Percentiles rank a stretch among this genome's conserved stretches.
Evolutionary conservation across 1,140 invertebrate species (phyloP).

Genomic region (Frieseomelitta varia): DNA sequence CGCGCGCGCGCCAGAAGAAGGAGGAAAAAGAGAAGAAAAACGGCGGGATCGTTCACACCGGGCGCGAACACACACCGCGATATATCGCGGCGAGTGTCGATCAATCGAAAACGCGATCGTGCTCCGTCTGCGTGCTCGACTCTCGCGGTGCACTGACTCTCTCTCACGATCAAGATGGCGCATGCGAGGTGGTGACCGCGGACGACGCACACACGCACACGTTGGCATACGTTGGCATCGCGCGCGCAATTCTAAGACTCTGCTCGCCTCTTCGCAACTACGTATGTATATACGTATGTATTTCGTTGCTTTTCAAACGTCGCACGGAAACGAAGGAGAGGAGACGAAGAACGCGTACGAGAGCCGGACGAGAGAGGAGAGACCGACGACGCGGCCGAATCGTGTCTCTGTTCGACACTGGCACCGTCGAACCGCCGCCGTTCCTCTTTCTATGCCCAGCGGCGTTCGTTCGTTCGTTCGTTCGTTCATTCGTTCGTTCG

Average conservation of each 20-base stretch:
- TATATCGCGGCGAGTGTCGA: conserved; percentile 35
- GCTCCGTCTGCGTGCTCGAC: conserved; percentile 3
- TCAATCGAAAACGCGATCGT: conserved; percentile 23
- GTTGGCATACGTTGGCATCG: neutral
- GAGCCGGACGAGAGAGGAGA: conserved; percentile 8
- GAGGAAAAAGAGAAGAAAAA: neutral
- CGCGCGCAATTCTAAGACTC: conserved; percentile 25
- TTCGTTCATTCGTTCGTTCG: neutral
- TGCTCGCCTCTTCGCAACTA: neutral
- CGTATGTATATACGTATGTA: too few species aligned
- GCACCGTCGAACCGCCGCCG: conserved; percentile 45
- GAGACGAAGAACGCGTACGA: neutral
- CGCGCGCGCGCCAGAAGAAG: too few species aligned
- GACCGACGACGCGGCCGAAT: conserved; percentile 54
- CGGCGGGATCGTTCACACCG: conserved; percentile 36
- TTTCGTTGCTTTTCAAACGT: neutral
- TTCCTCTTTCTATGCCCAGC: conserved; percentile 60
- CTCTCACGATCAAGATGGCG: conserved; percentile 46
- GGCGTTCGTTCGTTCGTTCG: neutral
- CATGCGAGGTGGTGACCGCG: neutral
- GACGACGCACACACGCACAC: conserved; percentile 7
- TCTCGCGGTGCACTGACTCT: conserved; percentile 13
- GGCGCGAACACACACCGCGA: neutral
- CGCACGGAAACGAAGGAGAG: neutral
- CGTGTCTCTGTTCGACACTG: conserved; percentile 67